These are phyloP conservation scores for Clupea harengus DNA, from an alignment of 2,113 vertebrate species.

Conservation along the genomic window DNA sequence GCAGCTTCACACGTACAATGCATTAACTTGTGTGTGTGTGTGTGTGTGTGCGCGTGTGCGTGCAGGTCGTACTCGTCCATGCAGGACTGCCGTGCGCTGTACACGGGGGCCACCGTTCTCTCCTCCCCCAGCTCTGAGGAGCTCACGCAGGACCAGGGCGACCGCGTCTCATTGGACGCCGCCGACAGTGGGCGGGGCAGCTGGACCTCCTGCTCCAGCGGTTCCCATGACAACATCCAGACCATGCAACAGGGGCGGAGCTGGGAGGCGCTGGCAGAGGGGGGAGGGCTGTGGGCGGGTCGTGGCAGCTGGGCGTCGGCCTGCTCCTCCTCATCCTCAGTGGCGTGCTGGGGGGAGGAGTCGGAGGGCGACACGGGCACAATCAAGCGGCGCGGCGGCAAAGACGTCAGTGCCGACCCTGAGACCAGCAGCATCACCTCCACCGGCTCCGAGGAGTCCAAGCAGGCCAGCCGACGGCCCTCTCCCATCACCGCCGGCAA, in stretches of 20 bases:
- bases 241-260: conserved; percentile 94
- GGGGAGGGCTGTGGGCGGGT: conserved; percentile 75
- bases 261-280: conserved; percentile 88
- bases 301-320: conserved; percentile 91
- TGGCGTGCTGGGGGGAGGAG: conserved; percentile 94
- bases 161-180: conserved; percentile 91
- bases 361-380: conserved; percentile 96
- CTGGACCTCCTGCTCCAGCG: conserved; percentile 98
- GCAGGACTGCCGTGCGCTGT: conserved; percentile 85
- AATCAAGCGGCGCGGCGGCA: conserved; percentile 94
- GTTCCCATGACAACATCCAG: conserved; percentile 97
- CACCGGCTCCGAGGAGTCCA: conserved; percentile 84
- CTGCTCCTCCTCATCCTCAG: conserved; percentile 81
- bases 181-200: conserved; percentile 96
- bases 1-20: too few species aligned
- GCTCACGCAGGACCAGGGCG: conserved; percentile 94
- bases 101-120: conserved; percentile 82
- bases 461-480: conserved; percentile 74
- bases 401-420: conserved; percentile 85
- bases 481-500: conserved; percentile 77
- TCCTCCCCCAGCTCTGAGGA: conserved; percentile 96
- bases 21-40: not conserved
- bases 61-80: conserved; percentile 85
- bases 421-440: conserved; percentile 86
- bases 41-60: not conserved